Conservation (phyloP, 37 sponge, comb jelly and placozoan species). For the Halisarca cf. caerulea region DNA sequence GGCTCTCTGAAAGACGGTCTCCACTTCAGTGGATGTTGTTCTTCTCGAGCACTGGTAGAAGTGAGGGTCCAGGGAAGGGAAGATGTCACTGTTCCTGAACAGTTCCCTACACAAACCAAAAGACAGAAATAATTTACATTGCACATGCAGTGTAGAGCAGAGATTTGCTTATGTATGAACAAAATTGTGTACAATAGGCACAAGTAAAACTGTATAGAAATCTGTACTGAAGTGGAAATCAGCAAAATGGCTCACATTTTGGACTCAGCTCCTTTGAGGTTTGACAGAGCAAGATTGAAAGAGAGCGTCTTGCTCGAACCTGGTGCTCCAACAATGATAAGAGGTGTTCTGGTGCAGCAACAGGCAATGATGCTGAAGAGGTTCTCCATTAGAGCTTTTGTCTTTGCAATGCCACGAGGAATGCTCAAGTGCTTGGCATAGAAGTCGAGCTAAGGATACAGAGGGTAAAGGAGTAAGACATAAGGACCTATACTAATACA, state of each 20-base stretch:
- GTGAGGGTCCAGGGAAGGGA: constrained; percentile 68
- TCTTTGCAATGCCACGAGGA: constrained; percentile 68
- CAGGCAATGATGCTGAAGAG: constrained; percentile 59
- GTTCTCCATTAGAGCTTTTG: constrained; percentile 70
- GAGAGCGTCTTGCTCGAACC: constrained; percentile 79
- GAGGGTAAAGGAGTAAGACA: neutral
- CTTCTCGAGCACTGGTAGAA: constrained; percentile 75
- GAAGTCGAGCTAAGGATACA: neutral
- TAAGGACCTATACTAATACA: neutral
- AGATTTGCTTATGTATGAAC: too few relatives aligned
- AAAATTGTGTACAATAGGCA: neutral
- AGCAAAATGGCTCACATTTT: neutral
- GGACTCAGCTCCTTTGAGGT: constrained; percentile 89
- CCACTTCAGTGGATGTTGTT: constrained; percentile 71
- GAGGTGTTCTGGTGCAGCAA: constrained; percentile 42
- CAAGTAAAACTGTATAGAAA: too few relatives aligned
- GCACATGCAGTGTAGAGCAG: too few relatives aligned
- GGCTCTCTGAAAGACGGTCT: constrained; percentile 65
- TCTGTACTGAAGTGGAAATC: too few relatives aligned
- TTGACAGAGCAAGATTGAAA: constrained; percentile 71
- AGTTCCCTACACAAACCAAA: neutral
- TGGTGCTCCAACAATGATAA: constrained; percentile 77
- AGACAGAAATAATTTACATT: too few relatives aligned
- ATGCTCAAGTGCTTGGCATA: constrained; percentile 24
- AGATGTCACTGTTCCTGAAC: constrained; percentile 25